Conservation (phyloP, 2,113 vertebrate species). For the Macheiramphus alcinus region DNA sequence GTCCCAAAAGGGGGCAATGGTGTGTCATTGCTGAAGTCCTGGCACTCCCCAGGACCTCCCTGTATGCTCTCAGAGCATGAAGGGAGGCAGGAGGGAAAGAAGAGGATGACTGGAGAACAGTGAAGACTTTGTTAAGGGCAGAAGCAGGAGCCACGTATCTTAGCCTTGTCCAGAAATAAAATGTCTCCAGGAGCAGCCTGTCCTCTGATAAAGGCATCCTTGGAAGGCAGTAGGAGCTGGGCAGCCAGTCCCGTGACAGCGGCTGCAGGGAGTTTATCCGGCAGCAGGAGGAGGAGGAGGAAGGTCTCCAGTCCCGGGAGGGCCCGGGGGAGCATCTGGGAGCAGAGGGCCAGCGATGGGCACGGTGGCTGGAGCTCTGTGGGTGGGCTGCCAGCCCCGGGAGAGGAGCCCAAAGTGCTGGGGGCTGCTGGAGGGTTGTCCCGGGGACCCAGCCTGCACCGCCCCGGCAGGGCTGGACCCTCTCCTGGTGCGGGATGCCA, state of each 20-base stretch:
- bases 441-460: no score
- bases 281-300: background rate
- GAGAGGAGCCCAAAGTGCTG: background rate
- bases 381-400: background rate
- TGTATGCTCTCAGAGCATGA: fast-evolving
- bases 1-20: background rate
- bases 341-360: background rate
- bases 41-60: background rate
- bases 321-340: background rate
- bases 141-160: background rate
- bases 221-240: background rate
- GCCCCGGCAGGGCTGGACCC: background rate
- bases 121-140: background rate
- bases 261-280: background rate
- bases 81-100: background rate
- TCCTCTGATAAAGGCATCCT: background rate
- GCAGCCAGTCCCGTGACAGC: background rate
- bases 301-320: background rate
- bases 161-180: background rate
- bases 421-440: background rate
- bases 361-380: fast-evolving
- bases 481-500: background rate
- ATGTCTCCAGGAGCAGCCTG: background rate
- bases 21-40: background rate
- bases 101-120: background rate